Evolutionary conservation across 2,113 vertebrate species (phyloP).

Genomic region (Nothoprocta pentlandii): DNA sequence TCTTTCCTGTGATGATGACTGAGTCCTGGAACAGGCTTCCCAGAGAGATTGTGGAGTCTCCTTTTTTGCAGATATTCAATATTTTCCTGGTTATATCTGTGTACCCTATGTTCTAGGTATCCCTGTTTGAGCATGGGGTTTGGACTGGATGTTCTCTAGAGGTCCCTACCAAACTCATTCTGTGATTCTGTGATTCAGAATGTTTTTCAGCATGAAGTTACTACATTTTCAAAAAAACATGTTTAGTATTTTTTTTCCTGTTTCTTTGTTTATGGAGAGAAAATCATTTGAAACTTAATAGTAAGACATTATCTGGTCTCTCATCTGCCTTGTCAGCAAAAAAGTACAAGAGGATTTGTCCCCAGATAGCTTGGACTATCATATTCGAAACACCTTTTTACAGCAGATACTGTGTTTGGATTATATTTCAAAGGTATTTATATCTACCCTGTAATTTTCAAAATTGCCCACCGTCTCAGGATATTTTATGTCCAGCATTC

Average conservation of each 20-base stretch:
- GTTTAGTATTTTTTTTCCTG: neutral
- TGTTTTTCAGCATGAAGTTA: neutral
- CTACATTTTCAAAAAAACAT: neutral
- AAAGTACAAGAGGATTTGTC: neutral
- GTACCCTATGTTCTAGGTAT: no score
- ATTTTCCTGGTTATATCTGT: no score
- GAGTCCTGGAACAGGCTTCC: no score
- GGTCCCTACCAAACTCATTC: no score
- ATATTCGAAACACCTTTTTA: neutral
- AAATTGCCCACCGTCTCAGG: neutral
- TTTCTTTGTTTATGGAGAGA: neutral
- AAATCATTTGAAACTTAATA: neutral
- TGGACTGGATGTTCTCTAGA: no score
- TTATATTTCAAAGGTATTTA: neutral
- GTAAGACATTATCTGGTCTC: neutral
- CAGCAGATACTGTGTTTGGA: neutral
- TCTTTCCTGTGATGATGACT: no score
- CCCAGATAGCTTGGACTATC: neutral
- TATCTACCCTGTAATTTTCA: neutral
- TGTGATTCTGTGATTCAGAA: neutral
- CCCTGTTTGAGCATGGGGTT: no score
- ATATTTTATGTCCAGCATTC: neutral
- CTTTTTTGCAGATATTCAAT: no score
- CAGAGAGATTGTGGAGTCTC: no score
- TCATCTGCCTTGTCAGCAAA: neutral